Evolutionary conservation across 1,140 invertebrate species (phyloP).

Genomic region (Holcopasites calliopsidis): DNA sequence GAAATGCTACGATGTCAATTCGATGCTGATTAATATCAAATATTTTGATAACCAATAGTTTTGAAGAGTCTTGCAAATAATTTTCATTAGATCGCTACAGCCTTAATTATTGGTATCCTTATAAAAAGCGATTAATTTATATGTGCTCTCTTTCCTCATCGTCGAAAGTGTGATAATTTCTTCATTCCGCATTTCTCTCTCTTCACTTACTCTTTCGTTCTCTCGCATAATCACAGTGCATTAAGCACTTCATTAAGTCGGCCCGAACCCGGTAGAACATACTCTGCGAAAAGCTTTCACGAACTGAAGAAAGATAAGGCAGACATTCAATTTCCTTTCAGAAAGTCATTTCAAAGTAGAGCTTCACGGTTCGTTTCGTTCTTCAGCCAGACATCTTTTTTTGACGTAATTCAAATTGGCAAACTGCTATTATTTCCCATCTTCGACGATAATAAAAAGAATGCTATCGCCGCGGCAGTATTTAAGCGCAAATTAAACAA

Average conservation of each 20-base stretch:
- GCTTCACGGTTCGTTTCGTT: slow-evolving; percentile 9
- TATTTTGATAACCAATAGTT: too few relatives aligned
- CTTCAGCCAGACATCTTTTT: slow-evolving; percentile 1
- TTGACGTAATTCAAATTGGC: not conserved
- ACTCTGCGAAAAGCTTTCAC: slow-evolving; percentile 6
- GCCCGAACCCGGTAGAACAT: slow-evolving; percentile 16
- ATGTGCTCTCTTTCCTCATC: slow-evolving; percentile 5
- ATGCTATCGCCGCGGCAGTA: too few relatives aligned
- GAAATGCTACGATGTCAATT: not conserved
- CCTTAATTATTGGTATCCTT: too few relatives aligned
- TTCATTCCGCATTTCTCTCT: not conserved
- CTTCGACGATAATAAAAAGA: not conserved
- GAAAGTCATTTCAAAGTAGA: slow-evolving; percentile 14
- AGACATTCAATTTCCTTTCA: slow-evolving; percentile 26
- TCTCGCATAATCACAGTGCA: slow-evolving; percentile 26
- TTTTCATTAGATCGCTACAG: too few relatives aligned
- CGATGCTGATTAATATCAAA: too few relatives aligned
- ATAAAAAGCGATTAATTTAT: too few relatives aligned
- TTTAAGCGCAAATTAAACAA: too few relatives aligned
- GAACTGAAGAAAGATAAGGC: slow-evolving; percentile 16
- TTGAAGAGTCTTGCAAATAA: too few relatives aligned
- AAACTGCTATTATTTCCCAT: not conserved
- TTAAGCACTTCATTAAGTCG: slow-evolving; percentile 36
- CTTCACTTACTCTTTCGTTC: not conserved
- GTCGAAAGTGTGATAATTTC: not conserved